phyloP scores from a whole-genome alignment of 2,797 vertebrate genomes.

The Distichodus sexfasciatus region DNA sequence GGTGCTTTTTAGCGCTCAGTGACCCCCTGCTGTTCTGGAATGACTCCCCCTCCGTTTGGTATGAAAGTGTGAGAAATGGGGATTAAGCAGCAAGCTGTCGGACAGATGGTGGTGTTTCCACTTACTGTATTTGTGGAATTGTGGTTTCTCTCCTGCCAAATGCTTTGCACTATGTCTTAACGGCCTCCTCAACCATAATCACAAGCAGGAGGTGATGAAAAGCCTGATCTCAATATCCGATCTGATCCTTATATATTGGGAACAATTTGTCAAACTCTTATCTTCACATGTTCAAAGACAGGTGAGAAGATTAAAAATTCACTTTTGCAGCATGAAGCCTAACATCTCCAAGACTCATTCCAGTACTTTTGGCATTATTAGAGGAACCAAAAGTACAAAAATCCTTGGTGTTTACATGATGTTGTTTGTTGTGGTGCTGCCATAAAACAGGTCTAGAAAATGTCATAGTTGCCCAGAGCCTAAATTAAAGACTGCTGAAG shows the following conservation, averaged over 20 bases:
- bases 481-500: too few species aligned
- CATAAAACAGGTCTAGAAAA: too few species aligned
- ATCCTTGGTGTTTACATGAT: too few species aligned
- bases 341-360: too few species aligned
- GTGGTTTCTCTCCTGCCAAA: constrained; percentile 47
- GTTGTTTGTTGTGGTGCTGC: too few species aligned
- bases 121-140: constrained; percentile 60
- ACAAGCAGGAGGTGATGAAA: not conserved
- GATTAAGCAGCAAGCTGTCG: constrained; percentile 54
- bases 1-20: not conserved
- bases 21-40: constrained; percentile 26
- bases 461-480: too few species aligned
- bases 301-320: not conserved
- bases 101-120: constrained; percentile 61
- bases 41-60: constrained; percentile 13
- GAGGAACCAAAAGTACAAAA: too few species aligned
- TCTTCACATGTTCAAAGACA: not conserved
- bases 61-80: constrained; percentile 50
- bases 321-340: not conserved
- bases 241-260: not conserved
- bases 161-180: constrained; percentile 7
- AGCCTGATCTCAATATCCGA: not conserved
- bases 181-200: not conserved
- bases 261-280: not conserved
- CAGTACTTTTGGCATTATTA: too few species aligned